phyloP scores from a whole-genome alignment of 2,797 vertebrate genomes.

The Typhlichthys subterraneus region DNA sequence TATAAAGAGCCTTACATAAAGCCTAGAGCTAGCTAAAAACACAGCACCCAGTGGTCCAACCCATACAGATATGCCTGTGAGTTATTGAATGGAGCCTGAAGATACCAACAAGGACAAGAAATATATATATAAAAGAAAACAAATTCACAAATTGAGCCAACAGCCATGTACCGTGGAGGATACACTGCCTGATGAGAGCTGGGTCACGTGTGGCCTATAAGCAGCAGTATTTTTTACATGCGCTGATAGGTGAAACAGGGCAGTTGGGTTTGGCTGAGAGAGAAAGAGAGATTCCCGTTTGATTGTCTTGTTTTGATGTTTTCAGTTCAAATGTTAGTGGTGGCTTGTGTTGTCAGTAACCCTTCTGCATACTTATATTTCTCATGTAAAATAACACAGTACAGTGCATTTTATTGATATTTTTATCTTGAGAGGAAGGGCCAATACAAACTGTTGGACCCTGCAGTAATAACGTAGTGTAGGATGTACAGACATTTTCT shows the following conservation, averaged over 20 bases:
- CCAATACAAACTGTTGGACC: constrained; percentile 37
- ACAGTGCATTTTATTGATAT: constrained; percentile 1
- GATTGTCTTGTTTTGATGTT: constrained; percentile 43
- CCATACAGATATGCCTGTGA: constrained; percentile 20
- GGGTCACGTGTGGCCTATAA: too few relatives aligned
- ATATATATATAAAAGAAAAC: background rate
- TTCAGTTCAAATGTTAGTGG: constrained; percentile 18
- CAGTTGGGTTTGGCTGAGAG: constrained; percentile 31
- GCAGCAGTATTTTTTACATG: constrained; percentile 52
- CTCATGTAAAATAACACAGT: too few relatives aligned
- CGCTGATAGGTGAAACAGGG: constrained; percentile 42
- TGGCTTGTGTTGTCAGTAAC: constrained; percentile 5
- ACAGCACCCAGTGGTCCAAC: too few relatives aligned
- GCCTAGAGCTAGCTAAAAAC: too few relatives aligned
- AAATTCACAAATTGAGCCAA: constrained; percentile 57
- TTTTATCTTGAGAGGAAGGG: constrained; percentile 20
- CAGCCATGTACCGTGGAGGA: constrained; percentile 13
- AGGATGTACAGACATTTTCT: constrained; percentile 47
- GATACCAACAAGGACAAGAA: constrained; percentile 40
- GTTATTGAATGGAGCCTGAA: constrained; percentile 63
- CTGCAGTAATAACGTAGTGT: too few relatives aligned
- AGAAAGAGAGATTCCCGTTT: constrained; percentile 40
- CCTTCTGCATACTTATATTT: background rate
- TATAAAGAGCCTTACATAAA: constrained; percentile 69
- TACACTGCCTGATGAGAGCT: too few relatives aligned